Percentiles rank a stretch among this genome's conserved stretches.
Conservation (phyloP, 1,140 invertebrate genomes). For the Apis cerana region DNA sequence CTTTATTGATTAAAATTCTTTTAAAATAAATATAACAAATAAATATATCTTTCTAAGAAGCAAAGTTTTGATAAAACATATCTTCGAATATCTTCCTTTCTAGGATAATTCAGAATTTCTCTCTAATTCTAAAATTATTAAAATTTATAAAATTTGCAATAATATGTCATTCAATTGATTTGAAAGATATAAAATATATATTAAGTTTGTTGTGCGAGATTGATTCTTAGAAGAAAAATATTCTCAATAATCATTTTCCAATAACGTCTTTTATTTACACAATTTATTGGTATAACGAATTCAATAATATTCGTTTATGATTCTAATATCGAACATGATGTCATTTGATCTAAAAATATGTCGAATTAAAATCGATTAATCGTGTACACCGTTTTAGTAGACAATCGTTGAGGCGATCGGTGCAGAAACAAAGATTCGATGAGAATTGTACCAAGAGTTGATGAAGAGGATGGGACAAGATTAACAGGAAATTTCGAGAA, state of each 20-base stretch:
- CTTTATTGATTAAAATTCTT: no score
- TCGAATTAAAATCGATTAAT: constrained; percentile 16
- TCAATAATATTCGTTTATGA: background rate
- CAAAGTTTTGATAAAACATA: no score
- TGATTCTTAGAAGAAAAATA: background rate
- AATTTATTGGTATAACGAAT: background rate
- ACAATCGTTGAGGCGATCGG: background rate
- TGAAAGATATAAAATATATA: no score
- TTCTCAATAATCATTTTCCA: background rate
- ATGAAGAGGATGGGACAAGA: constrained; percentile 4
- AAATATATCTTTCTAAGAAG: no score
- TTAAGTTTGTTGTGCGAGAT: background rate
- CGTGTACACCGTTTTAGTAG: background rate
- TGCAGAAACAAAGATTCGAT: background rate
- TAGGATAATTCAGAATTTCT: no score
- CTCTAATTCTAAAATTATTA: no score
- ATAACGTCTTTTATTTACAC: background rate
- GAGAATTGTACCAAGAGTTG: background rate
- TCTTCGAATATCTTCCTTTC: no score
- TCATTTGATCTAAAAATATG: background rate
- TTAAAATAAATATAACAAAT: no score
- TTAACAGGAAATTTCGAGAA: constrained; percentile 29
- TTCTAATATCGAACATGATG: background rate
- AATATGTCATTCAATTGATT: no score
- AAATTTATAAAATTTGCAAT: no score